A percentile compares a stretch with the other conserved stretches of the same genome.
phyloP scores from a whole-genome alignment of 2,113 vertebrate species.

The human region GRCh38 chr4:40978001-40978500 shows the following conservation, averaged over 20 bases:
- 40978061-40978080: neutral
- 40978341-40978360: neutral
- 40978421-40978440: neutral
- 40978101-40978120: neutral
- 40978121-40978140: neutral
- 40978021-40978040: neutral
- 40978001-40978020: neutral
- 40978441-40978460: neutral
- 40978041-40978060: neutral
- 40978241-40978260: neutral
- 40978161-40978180: neutral
- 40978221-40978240: neutral
- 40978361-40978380: neutral
- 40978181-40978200: neutral
- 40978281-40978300: neutral
- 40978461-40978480: neutral
- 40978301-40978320: neutral
- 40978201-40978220: neutral
- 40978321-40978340: neutral
- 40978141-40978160: neutral
- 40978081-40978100: neutral
- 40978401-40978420: neutral
- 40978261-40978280: neutral
- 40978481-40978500: neutral
- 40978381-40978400: neutral